Base-by-base conservation (phyloP, 2,888 invertebrate species). In the Meganola albula region DNA sequence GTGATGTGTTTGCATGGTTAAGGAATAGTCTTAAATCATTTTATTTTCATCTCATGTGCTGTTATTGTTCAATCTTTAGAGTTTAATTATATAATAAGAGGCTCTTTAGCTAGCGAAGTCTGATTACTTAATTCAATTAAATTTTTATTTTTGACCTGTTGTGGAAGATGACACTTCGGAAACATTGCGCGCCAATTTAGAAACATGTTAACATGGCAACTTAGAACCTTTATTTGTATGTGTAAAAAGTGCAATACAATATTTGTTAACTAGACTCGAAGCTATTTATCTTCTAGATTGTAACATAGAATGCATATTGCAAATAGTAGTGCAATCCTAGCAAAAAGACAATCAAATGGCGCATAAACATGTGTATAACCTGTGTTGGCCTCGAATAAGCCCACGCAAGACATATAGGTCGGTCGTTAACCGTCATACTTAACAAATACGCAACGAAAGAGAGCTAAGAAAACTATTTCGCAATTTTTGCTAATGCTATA, bases 351-450 rank as follows among this genome's bases (percentile, higher is more conserved):
- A 53, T 48, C 63, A 58, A 56, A 63, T 61, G 60, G n/a, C 44
- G 51, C 55, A 58, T 62, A 60, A 53, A 56, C 56, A 49, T 59
- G 62, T 50, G 54, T 47, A 55, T 58, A 63, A 63, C 60, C 58
- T 62, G 63, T 62, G 62, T 63, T 63, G 73, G 60, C 82, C 79
- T 80, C 72, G 67, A 63, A 67, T 54, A 62, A 44, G 40, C 82
- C 79, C 65, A 80, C 80, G 66, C 74, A 60, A 45, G 40, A 48
- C 49, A 60, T 59, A 50, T 44, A 56, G 62, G 56, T 62, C 72
- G 77, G 74, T 75, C 76, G 79, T 76, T 79, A n/a, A 76, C 72
- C 72, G 66, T 63, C 53, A 51, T 57, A 47, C 44, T 48, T 5
- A 16, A 16, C 47, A 50, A 49, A 52, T 48, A 58, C 44, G 40